A percentile compares a stretch with the other conserved stretches of the same genome.
Evolutionary conservation across 2,113 vertebrate genomes (phyloP).

Genomic region (Sterrhoptilus dennistouni): DNA sequence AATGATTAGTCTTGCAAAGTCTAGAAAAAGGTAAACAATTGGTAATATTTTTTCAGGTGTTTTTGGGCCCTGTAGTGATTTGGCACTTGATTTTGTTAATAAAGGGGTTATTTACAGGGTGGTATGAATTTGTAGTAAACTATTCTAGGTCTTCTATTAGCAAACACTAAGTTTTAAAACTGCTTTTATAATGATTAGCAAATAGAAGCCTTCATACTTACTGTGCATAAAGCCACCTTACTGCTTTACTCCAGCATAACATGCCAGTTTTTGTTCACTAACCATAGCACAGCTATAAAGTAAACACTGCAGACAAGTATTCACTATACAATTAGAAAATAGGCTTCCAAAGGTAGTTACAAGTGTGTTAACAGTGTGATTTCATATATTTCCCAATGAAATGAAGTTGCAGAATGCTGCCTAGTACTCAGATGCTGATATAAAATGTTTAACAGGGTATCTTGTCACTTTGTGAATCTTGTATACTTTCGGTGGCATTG

Average conservation of each 20-base stretch:
- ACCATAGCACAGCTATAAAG: conserved; percentile 67
- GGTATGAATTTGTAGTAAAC: conserved; percentile 67
- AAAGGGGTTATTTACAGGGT: conserved; percentile 73
- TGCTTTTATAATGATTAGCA: conserved; percentile 73
- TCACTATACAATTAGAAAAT: conserved; percentile 67
- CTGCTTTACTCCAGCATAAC: conserved; percentile 76
- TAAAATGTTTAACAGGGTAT: conserved; percentile 48
- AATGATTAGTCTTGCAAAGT: conserved; percentile 83
- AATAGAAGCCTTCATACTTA: conserved; percentile 70
- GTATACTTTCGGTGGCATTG: conserved; percentile 2
- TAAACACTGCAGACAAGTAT: conserved; percentile 71
- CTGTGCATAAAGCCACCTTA: conserved; percentile 78
- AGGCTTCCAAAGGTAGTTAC: conserved; percentile 73
- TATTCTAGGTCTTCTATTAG: conserved; percentile 71
- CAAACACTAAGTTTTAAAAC: conserved; percentile 89
- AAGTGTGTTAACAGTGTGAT: conserved; percentile 65
- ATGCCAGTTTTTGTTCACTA: conserved; percentile 73
- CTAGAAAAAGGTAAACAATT: conserved; percentile 63
- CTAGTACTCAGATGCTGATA: conserved; percentile 59
- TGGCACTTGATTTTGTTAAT: conserved; percentile 75
- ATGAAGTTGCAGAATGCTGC: conserved; percentile 57
- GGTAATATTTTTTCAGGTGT: conserved; percentile 33
- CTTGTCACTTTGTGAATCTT: conserved; percentile 26
- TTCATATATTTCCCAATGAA: conserved; percentile 61
- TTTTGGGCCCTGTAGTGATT: conserved; percentile 74